Conservation (phyloP, 30 jellyfish, hydroid and myxozoan genomes). For the Cassiopea xamachana region DNA sequence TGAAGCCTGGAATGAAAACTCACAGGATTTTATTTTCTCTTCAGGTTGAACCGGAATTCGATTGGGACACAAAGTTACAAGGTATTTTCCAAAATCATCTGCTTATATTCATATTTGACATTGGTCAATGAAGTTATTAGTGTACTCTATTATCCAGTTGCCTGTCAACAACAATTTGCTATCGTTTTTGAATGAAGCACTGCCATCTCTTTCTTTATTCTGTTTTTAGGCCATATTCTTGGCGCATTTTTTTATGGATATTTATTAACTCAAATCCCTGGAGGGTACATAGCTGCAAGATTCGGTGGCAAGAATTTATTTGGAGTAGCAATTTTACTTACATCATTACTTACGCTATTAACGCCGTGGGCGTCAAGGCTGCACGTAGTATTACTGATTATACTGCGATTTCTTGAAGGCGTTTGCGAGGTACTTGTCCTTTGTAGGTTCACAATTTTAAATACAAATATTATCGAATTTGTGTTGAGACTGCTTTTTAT, state of each 20-base stretch:
- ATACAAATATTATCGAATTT: background rate
- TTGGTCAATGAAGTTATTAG: background rate
- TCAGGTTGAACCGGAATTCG: conserved; percentile 93
- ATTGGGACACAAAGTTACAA: conserved; percentile 90
- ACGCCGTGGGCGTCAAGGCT: conserved; percentile 93
- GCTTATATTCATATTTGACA: background rate
- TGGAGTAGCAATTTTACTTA: conserved; percentile 81
- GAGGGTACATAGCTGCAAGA: conserved; percentile 97
- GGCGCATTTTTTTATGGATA: conserved; percentile 96
- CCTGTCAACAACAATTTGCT: background rate
- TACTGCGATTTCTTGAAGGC: conserved; percentile 88
- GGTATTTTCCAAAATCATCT: conserved; percentile 42
- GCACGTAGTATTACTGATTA: conserved; percentile 74
- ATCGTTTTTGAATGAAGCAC: background rate
- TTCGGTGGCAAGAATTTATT: conserved; percentile 93
- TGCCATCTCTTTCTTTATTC: background rate
- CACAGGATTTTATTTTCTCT: background rate
- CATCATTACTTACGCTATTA: conserved; percentile 82
- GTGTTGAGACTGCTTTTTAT: too few species aligned
- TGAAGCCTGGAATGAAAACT: background rate
- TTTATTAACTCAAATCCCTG: conserved; percentile 96
- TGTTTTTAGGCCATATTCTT: conserved; percentile 82
- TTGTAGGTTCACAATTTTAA: background rate
- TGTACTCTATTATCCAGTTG: background rate
- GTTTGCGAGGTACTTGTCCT: conserved; percentile 83